phyloP scores from a whole-genome alignment of 1,140 invertebrate species.

The Drosophila nebulosa region DNA sequence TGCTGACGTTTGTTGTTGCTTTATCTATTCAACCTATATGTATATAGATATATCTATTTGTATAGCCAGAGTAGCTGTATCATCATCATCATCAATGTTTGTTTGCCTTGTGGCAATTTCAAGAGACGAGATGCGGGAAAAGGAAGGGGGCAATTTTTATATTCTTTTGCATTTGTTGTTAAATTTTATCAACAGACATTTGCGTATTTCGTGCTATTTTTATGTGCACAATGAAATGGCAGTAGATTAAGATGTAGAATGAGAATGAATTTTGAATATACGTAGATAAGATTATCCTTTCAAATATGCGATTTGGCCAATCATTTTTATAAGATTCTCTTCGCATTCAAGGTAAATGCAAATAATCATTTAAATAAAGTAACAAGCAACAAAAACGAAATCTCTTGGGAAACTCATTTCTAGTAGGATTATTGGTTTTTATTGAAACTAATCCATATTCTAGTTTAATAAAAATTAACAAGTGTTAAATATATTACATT shows the following conservation, averaged over 20 bases:
- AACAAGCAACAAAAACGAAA: no score
- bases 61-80: background rate
- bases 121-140: background rate
- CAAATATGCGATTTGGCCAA: background rate
- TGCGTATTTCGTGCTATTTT: slow-evolving; percentile 21
- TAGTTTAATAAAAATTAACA: no score
- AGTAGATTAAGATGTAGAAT: slow-evolving; percentile 12
- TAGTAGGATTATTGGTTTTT: no score
- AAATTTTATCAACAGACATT: slow-evolving; percentile 46
- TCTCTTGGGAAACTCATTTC: no score
- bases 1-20: slow-evolving; percentile 48
- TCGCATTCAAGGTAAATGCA: no score
- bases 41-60: background rate
- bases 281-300: background rate
- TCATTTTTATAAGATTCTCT: no score
- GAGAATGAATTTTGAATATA: background rate
- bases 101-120: slow-evolving; percentile 39
- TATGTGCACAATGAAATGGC: background rate
- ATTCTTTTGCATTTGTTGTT: slow-evolving; percentile 34
- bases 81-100: slow-evolving; percentile 14
- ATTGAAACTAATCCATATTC: no score
- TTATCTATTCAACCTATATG: background rate
- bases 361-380: no score
- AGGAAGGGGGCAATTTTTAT: background rate
- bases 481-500: no score